Evolutionary conservation across 2,797 vertebrate genomes (phyloP).

Genomic region (Karalla daura): DNA sequence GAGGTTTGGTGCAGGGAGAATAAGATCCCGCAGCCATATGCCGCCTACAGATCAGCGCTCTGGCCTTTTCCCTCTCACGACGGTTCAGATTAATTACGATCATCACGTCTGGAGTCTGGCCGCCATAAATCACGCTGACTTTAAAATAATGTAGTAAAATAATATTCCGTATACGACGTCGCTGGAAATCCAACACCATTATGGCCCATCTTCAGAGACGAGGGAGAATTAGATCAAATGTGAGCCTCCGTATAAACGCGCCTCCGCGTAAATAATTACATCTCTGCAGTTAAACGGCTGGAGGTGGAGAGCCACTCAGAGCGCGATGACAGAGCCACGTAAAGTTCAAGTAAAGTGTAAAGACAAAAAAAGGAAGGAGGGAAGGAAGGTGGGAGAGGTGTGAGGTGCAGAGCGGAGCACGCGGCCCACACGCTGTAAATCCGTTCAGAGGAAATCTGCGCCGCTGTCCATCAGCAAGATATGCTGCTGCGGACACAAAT

Average conservation of each 20-base stretch:
- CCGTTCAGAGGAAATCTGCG: slow-evolving; percentile 66
- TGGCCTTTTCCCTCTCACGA: slow-evolving; percentile 80
- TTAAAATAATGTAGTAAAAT: slow-evolving; percentile 84
- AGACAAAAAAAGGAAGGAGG: no score
- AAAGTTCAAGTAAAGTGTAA: slow-evolving; percentile 67
- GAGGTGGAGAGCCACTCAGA: slow-evolving; percentile 58
- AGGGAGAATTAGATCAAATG: slow-evolving; percentile 70
- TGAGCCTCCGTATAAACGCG: slow-evolving; percentile 65
- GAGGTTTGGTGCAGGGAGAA: slow-evolving; percentile 76
- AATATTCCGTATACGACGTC: slow-evolving; percentile 66
- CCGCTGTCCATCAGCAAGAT: slow-evolving; percentile 73
- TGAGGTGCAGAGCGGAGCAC: background rate
- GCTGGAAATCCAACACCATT: slow-evolving; percentile 61
- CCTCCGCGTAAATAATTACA: slow-evolving; percentile 75
- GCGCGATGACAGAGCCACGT: slow-evolving; percentile 32
- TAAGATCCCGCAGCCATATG: slow-evolving; percentile 79
- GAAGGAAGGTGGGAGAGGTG: background rate
- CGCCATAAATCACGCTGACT: slow-evolving; percentile 83
- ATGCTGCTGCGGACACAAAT: slow-evolving; percentile 76
- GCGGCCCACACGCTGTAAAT: slow-evolving; percentile 51
- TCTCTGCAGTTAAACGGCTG: slow-evolving; percentile 65
- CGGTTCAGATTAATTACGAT: slow-evolving; percentile 85
- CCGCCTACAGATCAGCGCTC: slow-evolving; percentile 72
- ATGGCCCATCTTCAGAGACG: slow-evolving; percentile 68
- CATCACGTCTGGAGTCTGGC: slow-evolving; percentile 75